Conservation (phyloP, 1,140 invertebrate genomes). For the Brachionus calyciflorus region DNA sequence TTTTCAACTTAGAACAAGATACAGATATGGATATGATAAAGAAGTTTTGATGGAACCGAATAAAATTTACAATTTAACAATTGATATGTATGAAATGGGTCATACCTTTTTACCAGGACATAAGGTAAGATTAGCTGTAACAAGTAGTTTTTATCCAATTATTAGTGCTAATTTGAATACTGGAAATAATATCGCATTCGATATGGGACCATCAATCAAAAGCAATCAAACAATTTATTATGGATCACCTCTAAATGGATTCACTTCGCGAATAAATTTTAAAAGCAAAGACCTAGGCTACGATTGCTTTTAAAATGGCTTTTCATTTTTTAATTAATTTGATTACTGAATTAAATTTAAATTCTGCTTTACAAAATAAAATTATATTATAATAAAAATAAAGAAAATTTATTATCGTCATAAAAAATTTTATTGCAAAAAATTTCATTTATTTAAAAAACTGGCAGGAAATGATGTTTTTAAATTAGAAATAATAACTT, state of each 20-base stretch:
- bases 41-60: constrained; percentile 24
- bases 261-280: not conserved
- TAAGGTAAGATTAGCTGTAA: not conserved
- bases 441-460: no score
- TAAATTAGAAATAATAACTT: no score
- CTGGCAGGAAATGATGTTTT: no score
- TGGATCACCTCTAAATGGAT: not conserved
- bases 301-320: no score
- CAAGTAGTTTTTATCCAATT: constrained; percentile 40
- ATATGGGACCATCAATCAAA: not conserved
- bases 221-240: constrained; percentile 27
- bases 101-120: constrained; percentile 24
- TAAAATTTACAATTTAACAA: constrained; percentile 11
- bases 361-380: no score
- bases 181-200: not conserved
- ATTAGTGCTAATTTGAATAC: constrained; percentile 38
- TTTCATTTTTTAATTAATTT: no score
- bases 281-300: not conserved
- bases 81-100: constrained; percentile 29
- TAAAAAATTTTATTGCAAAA: no score
- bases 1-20: not conserved
- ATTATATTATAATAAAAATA: no score
- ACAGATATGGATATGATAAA: constrained; percentile 30
- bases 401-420: no score
- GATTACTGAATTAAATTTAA: no score